Base-by-base conservation (phyloP, 2,888 invertebrate species). In the Meteorus cinctellus region DNA sequence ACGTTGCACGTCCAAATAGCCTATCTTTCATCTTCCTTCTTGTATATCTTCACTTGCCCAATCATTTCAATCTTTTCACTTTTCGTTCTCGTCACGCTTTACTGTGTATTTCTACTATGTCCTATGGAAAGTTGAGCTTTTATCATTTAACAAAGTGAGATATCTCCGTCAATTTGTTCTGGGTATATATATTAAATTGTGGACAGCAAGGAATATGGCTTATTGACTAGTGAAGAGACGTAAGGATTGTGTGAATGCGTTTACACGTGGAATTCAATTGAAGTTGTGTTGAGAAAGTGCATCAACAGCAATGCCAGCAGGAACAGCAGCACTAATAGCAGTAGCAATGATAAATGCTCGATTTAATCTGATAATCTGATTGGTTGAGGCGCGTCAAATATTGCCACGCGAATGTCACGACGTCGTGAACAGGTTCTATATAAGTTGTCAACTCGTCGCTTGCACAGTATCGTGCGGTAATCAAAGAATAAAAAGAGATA, bases 341-440 rank as follows among this genome's bases (percentile, higher is more conserved):
- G 65, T 68, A 77, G 75, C 74, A 74, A 48, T 66, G 78, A 77
- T 77, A 29, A 62, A 62, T 31, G 31, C 62, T 62, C 62, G 62
- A 62, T 81, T 86, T 87, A 86, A 87, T 87, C 86, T 85, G 86
- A 86, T 87, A 87, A 87, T 87, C 86, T 87, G 85, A 87, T 86
- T 84, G 84, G 85, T 84, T 84, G 84, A 84, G 82, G 85, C 83
- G 84, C 85, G 86, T 87, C 86, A 86, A 87, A 87, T 86, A 87
- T 87, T 86, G 83, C 85, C 81, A 80, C 83, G 82, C 81, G 83
- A 81, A 82, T 83, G 86, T 84, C 83, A 84, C 14, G 36, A 12
- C 34, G 29, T 27, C 75, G 78, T 80, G 80, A 84, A 84, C 84
- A 84, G 84, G 83, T 85, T 85, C 77, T 51, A 71, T 70, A 27